phyloP scores from a whole-genome alignment of 2,888 invertebrate genomes.

The Chydorus sphaericus region DNA sequence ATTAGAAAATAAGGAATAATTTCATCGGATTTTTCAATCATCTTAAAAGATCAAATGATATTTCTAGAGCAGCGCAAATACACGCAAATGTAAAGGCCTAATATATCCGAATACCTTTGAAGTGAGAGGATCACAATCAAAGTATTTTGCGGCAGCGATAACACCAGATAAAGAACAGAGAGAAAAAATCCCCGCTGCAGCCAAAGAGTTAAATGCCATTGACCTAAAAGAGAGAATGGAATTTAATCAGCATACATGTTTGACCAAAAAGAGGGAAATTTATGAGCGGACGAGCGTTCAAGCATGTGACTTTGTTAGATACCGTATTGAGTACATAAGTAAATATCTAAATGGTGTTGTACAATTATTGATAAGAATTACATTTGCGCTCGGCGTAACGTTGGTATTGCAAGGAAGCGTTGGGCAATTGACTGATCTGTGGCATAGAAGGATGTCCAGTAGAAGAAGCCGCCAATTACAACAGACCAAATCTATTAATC shows the following conservation, averaged over 20 bases:
- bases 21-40: slow-evolving; percentile 52
- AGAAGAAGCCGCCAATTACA: slow-evolving; percentile 72
- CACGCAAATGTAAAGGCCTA: too few species aligned
- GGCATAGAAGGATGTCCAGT: slow-evolving; percentile 78
- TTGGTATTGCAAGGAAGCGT: slow-evolving; percentile 73
- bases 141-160: slow-evolving; percentile 65
- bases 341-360: too few species aligned
- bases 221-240: too few species aligned
- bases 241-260: too few species aligned
- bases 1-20: slow-evolving; percentile 81
- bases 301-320: too few species aligned
- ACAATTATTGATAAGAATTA: too few species aligned
- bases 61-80: too few species aligned
- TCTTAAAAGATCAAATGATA: too few species aligned
- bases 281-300: not conserved
- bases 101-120: slow-evolving; percentile 40
- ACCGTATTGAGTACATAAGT: too few species aligned
- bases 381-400: slow-evolving; percentile 58
- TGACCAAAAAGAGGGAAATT: slow-evolving; percentile 20
- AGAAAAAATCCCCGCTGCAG: slow-evolving; percentile 63
- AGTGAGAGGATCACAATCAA: slow-evolving; percentile 67
- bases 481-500: slow-evolving; percentile 61
- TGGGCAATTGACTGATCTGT: slow-evolving; percentile 89
- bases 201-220: slow-evolving; percentile 57
- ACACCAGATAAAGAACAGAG: slow-evolving; percentile 76